Conservation (phyloP, 2,113 vertebrate species). For the Mixornis gularis region DNA sequence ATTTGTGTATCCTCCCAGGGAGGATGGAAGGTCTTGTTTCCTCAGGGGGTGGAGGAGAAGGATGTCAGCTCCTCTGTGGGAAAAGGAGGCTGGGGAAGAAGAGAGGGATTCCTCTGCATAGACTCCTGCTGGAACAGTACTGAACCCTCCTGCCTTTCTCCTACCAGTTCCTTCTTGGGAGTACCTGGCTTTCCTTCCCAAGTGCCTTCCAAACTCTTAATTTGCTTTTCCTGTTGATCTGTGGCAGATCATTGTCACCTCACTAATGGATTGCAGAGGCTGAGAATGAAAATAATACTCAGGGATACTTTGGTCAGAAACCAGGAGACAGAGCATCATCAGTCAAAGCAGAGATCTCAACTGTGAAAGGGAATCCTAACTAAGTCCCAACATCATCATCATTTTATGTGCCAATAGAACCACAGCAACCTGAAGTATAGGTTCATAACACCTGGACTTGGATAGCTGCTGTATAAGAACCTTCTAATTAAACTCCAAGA, state of each 20-base stretch:
- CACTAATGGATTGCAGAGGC: background rate
- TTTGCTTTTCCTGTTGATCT: background rate
- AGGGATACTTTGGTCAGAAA: background rate
- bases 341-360: background rate
- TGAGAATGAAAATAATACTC: background rate
- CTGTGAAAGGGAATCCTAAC: background rate
- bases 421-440: background rate
- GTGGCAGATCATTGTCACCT: background rate
- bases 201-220: background rate
- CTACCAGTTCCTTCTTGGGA: background rate
- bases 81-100: background rate
- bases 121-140: background rate
- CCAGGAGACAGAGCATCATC: background rate
- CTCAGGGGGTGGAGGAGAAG: background rate
- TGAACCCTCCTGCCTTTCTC: background rate
- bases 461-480: background rate
- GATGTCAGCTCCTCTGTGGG: background rate
- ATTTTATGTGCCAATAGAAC: background rate
- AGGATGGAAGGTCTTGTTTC: background rate
- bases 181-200: background rate
- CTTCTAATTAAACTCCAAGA: conserved; percentile 9
- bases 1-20: background rate
- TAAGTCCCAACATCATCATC: background rate
- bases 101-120: background rate
- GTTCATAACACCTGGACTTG: background rate